phyloP scores from a whole-genome alignment of 2,888 invertebrate species.

The Melinaea marsaeus region DNA sequence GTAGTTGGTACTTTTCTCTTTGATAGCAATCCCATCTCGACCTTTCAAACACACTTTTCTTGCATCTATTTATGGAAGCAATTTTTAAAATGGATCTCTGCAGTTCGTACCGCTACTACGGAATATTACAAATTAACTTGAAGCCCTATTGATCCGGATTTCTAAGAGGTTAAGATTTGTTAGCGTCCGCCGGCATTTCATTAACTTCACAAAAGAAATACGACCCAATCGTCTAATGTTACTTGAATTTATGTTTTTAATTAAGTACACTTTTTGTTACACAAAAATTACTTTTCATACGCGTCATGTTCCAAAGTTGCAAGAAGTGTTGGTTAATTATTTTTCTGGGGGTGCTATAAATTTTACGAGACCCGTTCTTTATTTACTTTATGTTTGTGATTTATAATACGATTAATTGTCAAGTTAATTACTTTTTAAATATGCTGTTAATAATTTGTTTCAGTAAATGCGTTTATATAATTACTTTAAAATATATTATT shows the following conservation, averaged over 20 bases:
- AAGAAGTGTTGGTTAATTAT: background rate
- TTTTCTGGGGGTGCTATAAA: background rate
- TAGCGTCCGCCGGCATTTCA: conserved; percentile 26
- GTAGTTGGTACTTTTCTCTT: background rate
- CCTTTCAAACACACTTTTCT: conserved; percentile 16
- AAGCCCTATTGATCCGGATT: conserved; percentile 27
- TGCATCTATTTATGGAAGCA: conserved; percentile 16
- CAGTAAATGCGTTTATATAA: no score
- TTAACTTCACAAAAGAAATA: conserved; percentile 25
- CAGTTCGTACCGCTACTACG: conserved; percentile 17
- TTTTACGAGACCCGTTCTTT: background rate
- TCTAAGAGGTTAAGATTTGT: conserved; percentile 28
- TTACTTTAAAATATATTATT: no score
- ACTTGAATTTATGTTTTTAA: conserved; percentile 13
- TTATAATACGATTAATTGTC: no score
- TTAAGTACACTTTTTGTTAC: conserved; percentile 14
- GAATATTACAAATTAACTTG: conserved; percentile 29
- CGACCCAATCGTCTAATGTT: conserved; percentile 9
- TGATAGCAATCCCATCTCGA: background rate
- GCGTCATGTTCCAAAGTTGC: background rate
- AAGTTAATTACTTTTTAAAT: no score
- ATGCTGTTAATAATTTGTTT: no score
- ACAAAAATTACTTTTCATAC: conserved; percentile 1
- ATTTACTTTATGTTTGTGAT: background rate
- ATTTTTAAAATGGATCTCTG: conserved; percentile 19